A percentile compares a stretch with the other conserved stretches of the same genome.
These are phyloP conservation scores for Mormoops blainvillei DNA, from an alignment of 2,113 vertebrate species.

Conservation along the genomic window DNA sequence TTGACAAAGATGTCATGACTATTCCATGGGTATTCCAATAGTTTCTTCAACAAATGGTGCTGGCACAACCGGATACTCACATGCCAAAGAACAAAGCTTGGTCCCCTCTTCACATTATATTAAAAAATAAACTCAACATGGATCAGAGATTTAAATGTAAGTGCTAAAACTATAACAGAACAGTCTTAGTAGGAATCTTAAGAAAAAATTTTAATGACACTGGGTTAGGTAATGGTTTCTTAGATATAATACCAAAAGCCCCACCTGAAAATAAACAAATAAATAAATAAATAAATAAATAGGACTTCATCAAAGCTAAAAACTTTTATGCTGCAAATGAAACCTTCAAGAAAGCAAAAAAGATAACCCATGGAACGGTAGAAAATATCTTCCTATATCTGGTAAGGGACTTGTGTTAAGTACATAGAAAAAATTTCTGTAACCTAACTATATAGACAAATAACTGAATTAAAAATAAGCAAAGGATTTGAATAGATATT, in stretches of 20 bases:
- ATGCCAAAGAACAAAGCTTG: not conserved
- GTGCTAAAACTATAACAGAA: not conserved
- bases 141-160: not conserved
- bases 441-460: not conserved
- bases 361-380: not conserved
- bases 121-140: not conserved
- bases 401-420: not conserved
- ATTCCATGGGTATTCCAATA: not conserved
- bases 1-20: not conserved
- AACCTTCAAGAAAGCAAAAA: not conserved
- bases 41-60: not conserved
- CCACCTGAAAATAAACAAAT: not conserved
- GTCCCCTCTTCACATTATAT: not conserved
- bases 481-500: not conserved
- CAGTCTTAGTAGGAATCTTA: not conserved
- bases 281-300: not conserved
- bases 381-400: not conserved
- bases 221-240: not conserved
- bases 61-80: not conserved
- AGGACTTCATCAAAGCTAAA: not conserved
- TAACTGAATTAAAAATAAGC: not conserved
- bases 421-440: not conserved
- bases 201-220: not conserved
- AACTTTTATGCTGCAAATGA: not conserved
- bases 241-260: not conserved